Conservation (phyloP, 1,140 invertebrate genomes). For the Cyrtorhinus lividipennis region DNA sequence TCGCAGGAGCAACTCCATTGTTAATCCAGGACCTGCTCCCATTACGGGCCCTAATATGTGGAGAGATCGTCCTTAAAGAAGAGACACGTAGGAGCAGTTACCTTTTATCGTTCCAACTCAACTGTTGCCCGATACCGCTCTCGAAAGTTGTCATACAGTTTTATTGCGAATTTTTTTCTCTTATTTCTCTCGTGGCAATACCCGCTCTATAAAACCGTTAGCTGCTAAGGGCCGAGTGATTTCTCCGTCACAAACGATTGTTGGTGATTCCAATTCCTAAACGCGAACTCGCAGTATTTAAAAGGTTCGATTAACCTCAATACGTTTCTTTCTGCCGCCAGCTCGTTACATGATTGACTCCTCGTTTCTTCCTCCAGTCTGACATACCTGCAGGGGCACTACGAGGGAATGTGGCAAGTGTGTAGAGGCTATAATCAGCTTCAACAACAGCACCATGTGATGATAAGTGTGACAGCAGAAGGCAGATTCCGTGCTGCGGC, state of each 20-base stretch:
- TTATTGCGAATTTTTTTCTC: background rate
- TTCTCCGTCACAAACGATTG: background rate
- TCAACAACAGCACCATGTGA: too few relatives aligned
- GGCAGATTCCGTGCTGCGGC: too few relatives aligned
- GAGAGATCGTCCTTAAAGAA: background rate
- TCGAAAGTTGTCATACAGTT: background rate
- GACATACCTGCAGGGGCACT: too few relatives aligned
- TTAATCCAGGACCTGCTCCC: background rate
- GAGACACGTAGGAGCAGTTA: background rate
- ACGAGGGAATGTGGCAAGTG: too few relatives aligned
- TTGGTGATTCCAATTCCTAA: background rate
- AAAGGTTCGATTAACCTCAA: background rate
- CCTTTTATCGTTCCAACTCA: background rate
- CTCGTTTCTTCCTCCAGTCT: too few relatives aligned
- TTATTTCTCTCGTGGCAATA: background rate
- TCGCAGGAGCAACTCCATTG: background rate
- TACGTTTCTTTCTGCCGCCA: too few relatives aligned
- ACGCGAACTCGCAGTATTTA: background rate
- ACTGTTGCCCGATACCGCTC: background rate
- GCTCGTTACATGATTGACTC: too few relatives aligned
- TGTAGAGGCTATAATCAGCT: too few relatives aligned
- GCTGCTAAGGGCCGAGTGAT: background rate
- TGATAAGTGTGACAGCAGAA: too few relatives aligned
- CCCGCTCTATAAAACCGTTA: background rate
- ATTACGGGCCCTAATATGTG: background rate